Base-by-base conservation (phyloP, 1,140 invertebrate species). In the Atopsyche davidsoni region DNA sequence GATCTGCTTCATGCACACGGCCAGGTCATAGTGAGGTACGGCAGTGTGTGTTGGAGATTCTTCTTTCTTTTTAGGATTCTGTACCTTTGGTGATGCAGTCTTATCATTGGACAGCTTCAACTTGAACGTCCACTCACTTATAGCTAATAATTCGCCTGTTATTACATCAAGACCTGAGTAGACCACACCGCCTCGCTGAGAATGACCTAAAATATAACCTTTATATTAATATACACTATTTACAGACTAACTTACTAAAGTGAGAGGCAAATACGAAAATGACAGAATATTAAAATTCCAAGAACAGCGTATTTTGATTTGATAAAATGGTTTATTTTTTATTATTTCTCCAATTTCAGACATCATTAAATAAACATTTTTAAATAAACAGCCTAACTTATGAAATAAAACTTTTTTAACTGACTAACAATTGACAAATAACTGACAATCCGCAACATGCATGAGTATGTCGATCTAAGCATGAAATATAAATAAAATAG, bases 71-170 rank as follows among this genome's bases (percentile, higher is more conserved):
- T 55, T 55, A 21, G 45, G 17, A 21, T 19, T 49, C 32, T 46
- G 42, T n/a, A 46, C 38, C 4, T 31, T 22, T 9, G 54, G 45
- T 3, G 55, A 56, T 4, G 19, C 9, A 9, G 41, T 13, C 11
- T 28, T 31, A 13, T 10, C 9, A 11, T 23, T 41, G 11, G 32
- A 23, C 0, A 28, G 28, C 18, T 46, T 35, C 19, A 57, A 25
- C 55, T 76, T 76, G 23, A 87, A 66, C 24, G 73, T 78, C 86
- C 86, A 90, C 68, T 88, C 83, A 13, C 73, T 78, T 35, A 89
- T 66, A 9, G 79, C 77, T 1, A 87, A 71, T 49, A 85, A 59
- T 61, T 86, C 79, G 1, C 86, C 86, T 13, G 76, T 78, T 17
- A 70, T 71, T 32, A 68, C 71, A 59, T 89, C 86, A 13, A 88